phyloP scores from a whole-genome alignment of 2,797 vertebrate species.

The Anniella stebbinsi region DNA sequence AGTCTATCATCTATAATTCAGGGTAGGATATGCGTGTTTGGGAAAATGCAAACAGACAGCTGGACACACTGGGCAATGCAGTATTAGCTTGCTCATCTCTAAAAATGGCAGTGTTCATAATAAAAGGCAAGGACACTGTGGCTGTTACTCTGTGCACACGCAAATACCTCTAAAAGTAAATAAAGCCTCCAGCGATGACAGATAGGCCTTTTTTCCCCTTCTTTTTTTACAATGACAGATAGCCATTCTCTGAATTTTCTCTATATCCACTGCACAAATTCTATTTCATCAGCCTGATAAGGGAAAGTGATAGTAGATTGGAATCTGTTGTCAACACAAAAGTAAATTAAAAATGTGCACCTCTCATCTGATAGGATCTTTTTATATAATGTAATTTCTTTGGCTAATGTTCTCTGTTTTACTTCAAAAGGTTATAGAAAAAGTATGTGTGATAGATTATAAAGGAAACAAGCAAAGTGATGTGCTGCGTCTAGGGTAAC shows the following conservation, averaged over 20 bases:
- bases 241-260: conserved; percentile 80
- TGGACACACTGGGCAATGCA: conserved; percentile 15
- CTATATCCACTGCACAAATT: conserved; percentile 79
- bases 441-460: conserved; percentile 70
- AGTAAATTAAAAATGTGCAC: conserved; percentile 86
- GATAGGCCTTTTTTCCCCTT: conserved; percentile 80
- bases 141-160: conserved; percentile 72
- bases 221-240: conserved; percentile 84
- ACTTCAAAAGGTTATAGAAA: conserved; percentile 76
- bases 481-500: conserved; percentile 40
- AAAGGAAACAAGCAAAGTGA: conserved; percentile 63
- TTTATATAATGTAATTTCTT: conserved; percentile 86
- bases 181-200: conserved; percentile 85
- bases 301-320: conserved; percentile 85
- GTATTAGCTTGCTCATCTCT: neutral
- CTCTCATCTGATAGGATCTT: conserved; percentile 82
- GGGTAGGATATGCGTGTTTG: neutral
- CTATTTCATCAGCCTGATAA: conserved; percentile 84
- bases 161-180: conserved; percentile 82
- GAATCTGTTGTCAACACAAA: conserved; percentile 87
- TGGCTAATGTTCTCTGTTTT: conserved; percentile 82
- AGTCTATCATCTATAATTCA: neutral
- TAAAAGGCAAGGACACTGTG: conserved; percentile 75
- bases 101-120: conserved; percentile 29
- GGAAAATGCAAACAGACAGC: conserved; percentile 15